phyloP scores from a whole-genome alignment of 1,140 invertebrate species.

The Atta cephalotes region DNA sequence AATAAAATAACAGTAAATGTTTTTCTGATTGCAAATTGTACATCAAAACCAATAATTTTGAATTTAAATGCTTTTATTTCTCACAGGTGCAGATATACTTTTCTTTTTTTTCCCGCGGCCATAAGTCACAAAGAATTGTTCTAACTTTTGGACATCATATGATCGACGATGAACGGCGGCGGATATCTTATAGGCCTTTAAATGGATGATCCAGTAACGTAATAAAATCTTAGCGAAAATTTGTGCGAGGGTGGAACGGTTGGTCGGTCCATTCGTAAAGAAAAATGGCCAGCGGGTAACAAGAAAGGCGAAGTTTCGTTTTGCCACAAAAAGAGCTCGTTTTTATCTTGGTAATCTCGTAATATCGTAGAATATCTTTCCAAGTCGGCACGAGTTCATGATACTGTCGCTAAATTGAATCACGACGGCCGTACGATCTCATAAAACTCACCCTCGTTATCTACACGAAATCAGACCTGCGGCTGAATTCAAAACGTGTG shows the following conservation, averaged over 20 bases:
- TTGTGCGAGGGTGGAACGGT: slow-evolving; percentile 21
- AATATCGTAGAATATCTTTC: slow-evolving; percentile 38
- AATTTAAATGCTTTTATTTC: neutral
- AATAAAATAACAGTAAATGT: neutral
- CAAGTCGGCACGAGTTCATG: slow-evolving; percentile 15
- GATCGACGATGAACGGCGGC: neutral
- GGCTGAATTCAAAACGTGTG: slow-evolving; percentile 38
- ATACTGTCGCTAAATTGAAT: slow-evolving; percentile 68
- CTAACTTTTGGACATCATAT: neutral
- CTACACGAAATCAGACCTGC: slow-evolving; percentile 31
- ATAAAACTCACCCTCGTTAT: slow-evolving; percentile 67
- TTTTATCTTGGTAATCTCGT: slow-evolving; percentile 42
- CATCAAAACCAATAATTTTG: neutral
- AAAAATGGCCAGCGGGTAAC: slow-evolving; percentile 31
- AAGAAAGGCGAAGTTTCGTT: neutral
- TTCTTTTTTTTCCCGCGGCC: neutral
- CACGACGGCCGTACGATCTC: slow-evolving; percentile 35
- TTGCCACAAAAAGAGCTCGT: too few species aligned
- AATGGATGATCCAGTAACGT: slow-evolving; percentile 18
- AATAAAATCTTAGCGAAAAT: slow-evolving; percentile 57
- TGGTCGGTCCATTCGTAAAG: neutral
- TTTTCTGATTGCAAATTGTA: neutral
- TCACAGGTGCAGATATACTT: neutral
- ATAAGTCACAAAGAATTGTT: slow-evolving; percentile 11
- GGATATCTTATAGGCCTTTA: neutral